Percentiles rank a stretch among this genome's conserved stretches.
Evolutionary conservation across 2,113 vertebrate species (phyloP).

Genomic region (Ciconia stormi): DNA sequence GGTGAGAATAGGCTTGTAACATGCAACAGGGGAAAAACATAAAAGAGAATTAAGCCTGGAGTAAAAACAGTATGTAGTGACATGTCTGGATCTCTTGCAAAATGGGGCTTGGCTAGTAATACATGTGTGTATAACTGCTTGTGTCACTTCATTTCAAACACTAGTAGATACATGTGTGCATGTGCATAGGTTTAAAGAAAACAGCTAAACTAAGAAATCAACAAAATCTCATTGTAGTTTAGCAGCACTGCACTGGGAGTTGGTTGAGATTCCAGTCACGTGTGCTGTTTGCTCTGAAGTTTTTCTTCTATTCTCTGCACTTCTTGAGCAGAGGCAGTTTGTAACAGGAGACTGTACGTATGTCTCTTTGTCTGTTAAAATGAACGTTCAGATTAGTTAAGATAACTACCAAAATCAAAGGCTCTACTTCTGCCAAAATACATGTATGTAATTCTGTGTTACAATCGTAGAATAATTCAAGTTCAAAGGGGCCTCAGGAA

Average conservation of each 20-base stretch:
- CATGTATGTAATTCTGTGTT: background rate
- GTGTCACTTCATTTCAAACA: background rate
- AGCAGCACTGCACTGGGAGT: background rate
- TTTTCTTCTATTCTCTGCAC: background rate
- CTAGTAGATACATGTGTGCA: fast-evolving
- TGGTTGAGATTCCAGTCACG: background rate
- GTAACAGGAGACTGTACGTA: background rate
- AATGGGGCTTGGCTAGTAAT: background rate
- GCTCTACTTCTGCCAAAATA: background rate
- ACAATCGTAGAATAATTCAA: background rate
- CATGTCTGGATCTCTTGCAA: background rate
- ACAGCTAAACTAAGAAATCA: background rate
- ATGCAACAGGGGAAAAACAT: background rate
- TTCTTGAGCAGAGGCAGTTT: background rate
- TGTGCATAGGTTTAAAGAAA: background rate
- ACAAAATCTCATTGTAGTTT: background rate
- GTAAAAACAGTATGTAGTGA: background rate
- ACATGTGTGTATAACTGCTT: fast-evolving
- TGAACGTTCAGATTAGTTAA: background rate
- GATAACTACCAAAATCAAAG: background rate
- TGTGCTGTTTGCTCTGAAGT: background rate
- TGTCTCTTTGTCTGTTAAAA: background rate
- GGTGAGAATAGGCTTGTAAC: background rate
- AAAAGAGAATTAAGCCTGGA: background rate
- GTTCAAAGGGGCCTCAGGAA: background rate